Base-by-base conservation (phyloP, 2,113 vertebrate genomes). In the Chascanopsetta lugubris region DNA sequence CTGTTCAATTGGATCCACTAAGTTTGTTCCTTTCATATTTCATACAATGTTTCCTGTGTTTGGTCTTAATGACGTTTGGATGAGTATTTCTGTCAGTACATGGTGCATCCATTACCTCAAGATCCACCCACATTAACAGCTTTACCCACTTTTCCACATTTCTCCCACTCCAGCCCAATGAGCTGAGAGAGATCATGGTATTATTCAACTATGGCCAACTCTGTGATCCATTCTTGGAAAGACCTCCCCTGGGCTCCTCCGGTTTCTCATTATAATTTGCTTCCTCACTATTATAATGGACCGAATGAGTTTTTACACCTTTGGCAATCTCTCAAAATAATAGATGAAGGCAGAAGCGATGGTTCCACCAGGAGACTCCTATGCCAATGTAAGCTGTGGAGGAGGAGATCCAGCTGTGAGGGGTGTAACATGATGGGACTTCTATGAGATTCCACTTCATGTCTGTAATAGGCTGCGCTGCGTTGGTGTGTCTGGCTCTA, bases 201-300 rank as follows among this genome's bases (percentile, higher is more conserved):
- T 36, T 30, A 61, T 15, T 17, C 8, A 34, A 40, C 47, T 40
- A 36, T 40, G 50, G 60, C 32, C 11, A 62, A 62, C 32, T 26
- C 20, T 24, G 1, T 26, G 32, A 50, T 15, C 32, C 46, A 27
- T 20, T 40, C 46, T 6, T 27, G 22, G 32, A n/a, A 20, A 20
- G 15, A 49, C 21, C 17, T 50, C 60, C 24, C 17, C 10, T 5
- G 17, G 30, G 21, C 27, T 50, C n/a, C 34, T 62, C 60, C 24
- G 15, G 6, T 50, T 27, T 21, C 47, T 50, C 61, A 17, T 27
- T 29, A 29, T 10, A 17, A 42, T 43, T 40, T 53, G 26, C 18
- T 64, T 30, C 21, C 11, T 8, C 48, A 17, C 25, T 24, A 51
- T 40, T 27, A 51, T 8, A 24, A 29, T 61, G 58, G 58, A n/a